Evolutionary conservation across 2,888 invertebrate genomes (phyloP), one percentile per base, ranked within the genome.

Genomic region (Panorpa germanica): DNA sequence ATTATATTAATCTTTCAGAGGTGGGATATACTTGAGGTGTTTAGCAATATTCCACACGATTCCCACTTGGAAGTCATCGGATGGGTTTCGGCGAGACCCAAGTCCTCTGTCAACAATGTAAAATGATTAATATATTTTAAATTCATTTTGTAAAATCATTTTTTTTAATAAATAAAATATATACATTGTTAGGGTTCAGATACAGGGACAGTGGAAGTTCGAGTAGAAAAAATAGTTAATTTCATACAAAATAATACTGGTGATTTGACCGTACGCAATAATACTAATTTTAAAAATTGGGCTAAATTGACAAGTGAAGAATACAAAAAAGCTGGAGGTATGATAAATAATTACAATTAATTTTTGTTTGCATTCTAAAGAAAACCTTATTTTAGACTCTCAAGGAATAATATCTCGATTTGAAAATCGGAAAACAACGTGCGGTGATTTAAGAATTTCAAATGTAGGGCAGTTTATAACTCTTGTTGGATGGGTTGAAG

Each of bases 291-390:
- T n/a, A n/a, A n/a, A n/a, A n/a, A n/a, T n/a, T n/a, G n/a, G n/a
- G n/a, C n/a, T n/a, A n/a, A n/a, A n/a, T 49, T 57, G 6, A 57
- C 56, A 4, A 55, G 54, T 34, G 54, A 53, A 5, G 57, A 56
- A 37, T 56, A 52, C 37, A 53, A 52, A 40, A 48, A 50, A 33
- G 50, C 54, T 30, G 48, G 56, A n/a, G n/a, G n/a, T n/a, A n/a
- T n/a, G n/a, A n/a, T n/a, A n/a, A n/a, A n/a, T n/a, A n/a, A n/a
- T n/a, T n/a, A n/a, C n/a, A n/a, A n/a, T n/a, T n/a, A n/a, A n/a
- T 29, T n/a, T 5, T 25, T 19, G 21, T 11, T n/a, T 4, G 21
- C 5, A 25, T 5, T 25, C 14, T 5, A 14, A 25, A 25, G 9
- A 25, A 5, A 12, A 5, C 14, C 6, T 29, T 20, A 29, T 9